These are phyloP conservation scores for Eira barbara DNA, from an alignment of 2,113 vertebrate genomes.

Conservation along the genomic window DNA sequence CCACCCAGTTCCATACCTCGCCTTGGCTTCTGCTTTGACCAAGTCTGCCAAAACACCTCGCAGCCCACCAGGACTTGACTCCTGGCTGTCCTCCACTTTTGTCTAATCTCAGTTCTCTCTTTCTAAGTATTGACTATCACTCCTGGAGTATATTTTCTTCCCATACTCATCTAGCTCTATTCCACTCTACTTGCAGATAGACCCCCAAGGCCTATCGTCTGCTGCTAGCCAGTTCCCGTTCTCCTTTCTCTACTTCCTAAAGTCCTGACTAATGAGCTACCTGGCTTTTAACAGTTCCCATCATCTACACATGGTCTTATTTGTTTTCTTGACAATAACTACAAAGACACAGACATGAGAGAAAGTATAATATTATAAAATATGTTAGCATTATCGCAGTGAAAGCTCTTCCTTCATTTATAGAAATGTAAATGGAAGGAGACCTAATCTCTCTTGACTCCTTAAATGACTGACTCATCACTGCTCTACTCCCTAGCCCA, in stretches of 20 bases:
- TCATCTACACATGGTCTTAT: neutral
- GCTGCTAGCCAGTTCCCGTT: neutral
- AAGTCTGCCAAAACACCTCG: conserved; percentile 60
- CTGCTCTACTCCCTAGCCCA: neutral
- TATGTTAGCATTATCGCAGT: neutral
- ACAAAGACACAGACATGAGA: neutral
- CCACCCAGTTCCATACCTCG: conserved; percentile 63
- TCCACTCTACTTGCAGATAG: neutral
- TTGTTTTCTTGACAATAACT: neutral
- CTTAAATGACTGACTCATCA: neutral
- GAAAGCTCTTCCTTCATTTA: neutral
- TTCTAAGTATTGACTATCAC: neutral
- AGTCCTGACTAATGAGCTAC: neutral
- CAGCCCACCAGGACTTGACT: conserved; percentile 54
- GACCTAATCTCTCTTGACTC: neutral
- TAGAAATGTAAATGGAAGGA: neutral
- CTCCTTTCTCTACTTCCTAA: neutral
- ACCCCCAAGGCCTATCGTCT: neutral
- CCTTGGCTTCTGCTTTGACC: conserved; percentile 62
- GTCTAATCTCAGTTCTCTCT: conserved; percentile 29
- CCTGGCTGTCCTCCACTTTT: conserved; percentile 65
- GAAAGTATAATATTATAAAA: neutral
- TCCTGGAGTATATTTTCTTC: neutral
- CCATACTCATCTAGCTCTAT: neutral
- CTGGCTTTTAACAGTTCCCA: neutral